phyloP scores from a whole-genome alignment of 2,888 invertebrate genomes.

The Cheilosia urbana region DNA sequence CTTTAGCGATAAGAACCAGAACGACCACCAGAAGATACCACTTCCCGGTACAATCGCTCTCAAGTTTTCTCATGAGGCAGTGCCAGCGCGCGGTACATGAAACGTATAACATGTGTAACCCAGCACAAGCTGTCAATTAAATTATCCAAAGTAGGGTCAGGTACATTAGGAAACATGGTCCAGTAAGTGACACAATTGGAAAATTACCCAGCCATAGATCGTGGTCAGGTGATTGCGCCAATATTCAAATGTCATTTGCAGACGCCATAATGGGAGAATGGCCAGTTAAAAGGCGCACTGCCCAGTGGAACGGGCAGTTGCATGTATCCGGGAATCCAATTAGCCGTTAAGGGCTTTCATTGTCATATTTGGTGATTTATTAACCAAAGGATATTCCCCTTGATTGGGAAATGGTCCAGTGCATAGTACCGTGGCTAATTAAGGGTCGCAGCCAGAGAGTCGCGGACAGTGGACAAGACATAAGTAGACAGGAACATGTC shows the following conservation, averaged over 20 bases:
- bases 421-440: slow-evolving; percentile 40
- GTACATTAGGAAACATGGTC: slow-evolving; percentile 49
- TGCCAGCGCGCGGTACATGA: neutral
- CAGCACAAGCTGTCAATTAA: slow-evolving; percentile 62
- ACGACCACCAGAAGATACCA: slow-evolving; percentile 22
- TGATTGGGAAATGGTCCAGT: neutral
- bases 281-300: slow-evolving; percentile 3
- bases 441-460: slow-evolving; percentile 19
- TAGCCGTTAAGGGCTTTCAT: slow-evolving; percentile 60
- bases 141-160: slow-evolving; percentile 73
- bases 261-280: slow-evolving; percentile 31
- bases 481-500: slow-evolving; percentile 56
- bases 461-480: slow-evolving; percentile 23
- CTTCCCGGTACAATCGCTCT: slow-evolving; percentile 35
- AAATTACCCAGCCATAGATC: slow-evolving; percentile 52
- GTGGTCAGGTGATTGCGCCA: slow-evolving; percentile 44
- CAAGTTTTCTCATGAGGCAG: slow-evolving; percentile 29
- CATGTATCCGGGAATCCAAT: slow-evolving; percentile 60
- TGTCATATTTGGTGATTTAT: slow-evolving; percentile 73
- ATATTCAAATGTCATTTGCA: slow-evolving; percentile 72
- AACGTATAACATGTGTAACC: slow-evolving; percentile 37
- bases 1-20: slow-evolving; percentile 42
- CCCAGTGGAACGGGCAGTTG: slow-evolving; percentile 1
- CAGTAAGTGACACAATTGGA: slow-evolving; percentile 62
- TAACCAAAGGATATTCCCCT: slow-evolving; percentile 26